Evolutionary conservation across 2,888 invertebrate species (phyloP), one percentile per base, ranked within the genome.

Genomic region (Automeris io): DNA sequence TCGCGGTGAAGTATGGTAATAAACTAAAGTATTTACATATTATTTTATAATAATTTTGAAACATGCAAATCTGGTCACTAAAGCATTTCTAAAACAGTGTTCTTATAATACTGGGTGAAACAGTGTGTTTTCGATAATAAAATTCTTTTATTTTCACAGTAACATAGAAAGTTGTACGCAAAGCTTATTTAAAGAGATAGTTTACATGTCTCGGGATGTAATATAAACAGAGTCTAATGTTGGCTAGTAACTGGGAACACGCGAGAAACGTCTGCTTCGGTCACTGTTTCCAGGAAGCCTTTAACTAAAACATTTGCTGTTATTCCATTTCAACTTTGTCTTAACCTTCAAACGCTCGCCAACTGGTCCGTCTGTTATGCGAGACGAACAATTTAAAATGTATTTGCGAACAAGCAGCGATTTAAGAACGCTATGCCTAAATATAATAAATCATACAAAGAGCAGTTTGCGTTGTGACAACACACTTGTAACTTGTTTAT

Each of bases 301-400:
- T 48, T 40, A 58, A 59, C 61, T 56, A 49, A 61, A 61, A 57
- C 50, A 56, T 47, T 47, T 48, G 54, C 49, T 45, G 39, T 54
- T 57, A 60, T 61, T 54, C 48, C 54, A 65, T 63, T 69, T 60
- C 50, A 54, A 64, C 60, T 61, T 53, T 47, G 67, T 71, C 21
- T 70, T 80, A 79, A 83, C 81, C 82, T 82, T 81, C 75, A 76
- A 68, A 61, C 61, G 64, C 41, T 70, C 64, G 70, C 70, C 61
- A 73, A 70, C 49, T 62, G 46, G 53, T 47, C 51, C 47, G 69
- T 70, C 70, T 74, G 67, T 62, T 51, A 51, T 43, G 50, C 59
- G 65, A 74, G 68, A 70, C 66, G 54, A 47, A 58, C 59, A 56
- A 70, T 74, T 68, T 67, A 51, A 59, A 65, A 70, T 55, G 64